Base-by-base conservation (phyloP, 1,140 invertebrate species). In the Aphidius ervi region DNA sequence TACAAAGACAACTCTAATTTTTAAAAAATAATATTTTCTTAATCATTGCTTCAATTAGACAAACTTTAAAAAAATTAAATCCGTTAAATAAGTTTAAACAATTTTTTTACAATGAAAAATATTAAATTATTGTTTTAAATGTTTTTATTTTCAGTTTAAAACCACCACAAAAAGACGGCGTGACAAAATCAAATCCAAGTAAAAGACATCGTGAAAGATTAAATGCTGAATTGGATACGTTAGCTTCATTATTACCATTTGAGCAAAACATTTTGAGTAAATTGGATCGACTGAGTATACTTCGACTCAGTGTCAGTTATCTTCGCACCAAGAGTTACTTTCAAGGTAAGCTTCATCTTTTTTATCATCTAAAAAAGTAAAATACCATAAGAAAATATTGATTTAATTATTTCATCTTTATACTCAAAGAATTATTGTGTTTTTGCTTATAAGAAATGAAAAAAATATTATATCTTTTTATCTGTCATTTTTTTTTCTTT, bases 291-390 rank as follows among this genome's bases (percentile, higher is more conserved):
- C 88, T 99, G 31, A 97, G 95, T 71, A 98, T 99, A 68, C 86
- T 99, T 58, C 85, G 97, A 71, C 88, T 99, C 58, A 96, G 95
- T 56, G 97, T 99, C 78, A 96, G 94, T 81, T 99, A 98, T 80
- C 87, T 99, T 65, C 85, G 96, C 64, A 99, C 96, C 69, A 99
- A 99, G 84, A 97, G 94, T 80, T 98, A 98, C 83, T 99, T 99
- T 83, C 95, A 98, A 93, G 94, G 97, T 98, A 81, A 86, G 87
- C 75, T 20, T 61, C 57, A 58, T 47, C 1, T 56, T 6, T 56
- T 41, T 54, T 1, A 16, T 16, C 16, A 48, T 48, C 47, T n/a
- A n/a, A n/a, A n/a, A n/a, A 7, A 48, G 2, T 52, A 52, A 52
- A 20, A 31, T 52, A 23, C 23, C n/a, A 16, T 48, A 6, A 48